phyloP scores from a whole-genome alignment of 2,113 vertebrate genomes.

The Sylvia atricapilla region DNA sequence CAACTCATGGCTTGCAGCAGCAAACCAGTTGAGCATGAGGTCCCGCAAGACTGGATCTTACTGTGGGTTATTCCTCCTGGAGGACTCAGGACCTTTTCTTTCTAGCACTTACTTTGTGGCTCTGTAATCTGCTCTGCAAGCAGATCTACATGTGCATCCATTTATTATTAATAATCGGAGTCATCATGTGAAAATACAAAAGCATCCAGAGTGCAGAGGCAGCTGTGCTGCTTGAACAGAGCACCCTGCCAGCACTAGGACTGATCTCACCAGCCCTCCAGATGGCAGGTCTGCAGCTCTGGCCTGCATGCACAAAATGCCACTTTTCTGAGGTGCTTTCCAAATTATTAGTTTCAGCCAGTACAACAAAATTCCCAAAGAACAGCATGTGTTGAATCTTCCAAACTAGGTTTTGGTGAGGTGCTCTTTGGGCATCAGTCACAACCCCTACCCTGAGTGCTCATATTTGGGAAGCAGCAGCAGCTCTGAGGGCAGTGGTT shows the following conservation, averaged over 20 bases:
- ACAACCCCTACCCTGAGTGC: background rate
- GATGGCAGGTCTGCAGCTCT: background rate
- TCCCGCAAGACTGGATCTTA: background rate
- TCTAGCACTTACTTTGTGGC: accelerated
- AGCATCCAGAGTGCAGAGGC: background rate
- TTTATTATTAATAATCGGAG: background rate
- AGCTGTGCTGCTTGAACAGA: background rate
- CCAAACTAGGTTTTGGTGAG: background rate
- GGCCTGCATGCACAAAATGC: background rate
- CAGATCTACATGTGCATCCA: background rate
- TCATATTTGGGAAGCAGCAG: background rate
- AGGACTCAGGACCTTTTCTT: background rate
- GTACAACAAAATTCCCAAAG: background rate
- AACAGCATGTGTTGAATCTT: background rate
- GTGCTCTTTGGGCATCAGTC: background rate
- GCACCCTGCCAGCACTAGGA: background rate
- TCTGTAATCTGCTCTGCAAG: background rate
- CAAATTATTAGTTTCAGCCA: background rate
- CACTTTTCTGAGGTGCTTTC: background rate
- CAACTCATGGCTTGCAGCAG: background rate
- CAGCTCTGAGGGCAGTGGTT: background rate
- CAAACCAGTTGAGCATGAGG: background rate
- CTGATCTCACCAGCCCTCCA: background rate
- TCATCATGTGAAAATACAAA: background rate
- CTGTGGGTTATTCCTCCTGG: background rate